Conservation (phyloP, 2,113 vertebrate genomes). For the Dunckerocampus dactyliophorus region DNA sequence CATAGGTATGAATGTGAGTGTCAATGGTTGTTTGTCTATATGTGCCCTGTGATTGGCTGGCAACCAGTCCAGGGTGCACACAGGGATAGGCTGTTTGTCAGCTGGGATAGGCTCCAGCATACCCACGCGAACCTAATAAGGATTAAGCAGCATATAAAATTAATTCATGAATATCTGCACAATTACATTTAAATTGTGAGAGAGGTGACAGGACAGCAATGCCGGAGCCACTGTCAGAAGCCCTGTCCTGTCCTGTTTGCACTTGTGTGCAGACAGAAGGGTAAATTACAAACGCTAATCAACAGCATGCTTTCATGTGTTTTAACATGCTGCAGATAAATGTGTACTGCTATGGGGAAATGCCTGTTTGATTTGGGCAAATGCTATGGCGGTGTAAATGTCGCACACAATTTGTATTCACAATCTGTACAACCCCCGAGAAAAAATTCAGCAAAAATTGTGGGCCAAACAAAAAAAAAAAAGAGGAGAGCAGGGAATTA, state of each 20-base stretch:
- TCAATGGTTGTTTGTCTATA: too few species aligned
- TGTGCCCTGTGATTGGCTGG: too few species aligned
- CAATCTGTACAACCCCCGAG: conserved; percentile 20
- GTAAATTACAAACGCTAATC: conserved; percentile 47
- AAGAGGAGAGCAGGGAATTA: conserved; percentile 39
- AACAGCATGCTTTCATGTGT: conserved; percentile 32
- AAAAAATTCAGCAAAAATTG: conserved; percentile 1
- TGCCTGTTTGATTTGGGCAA: conserved; percentile 66
- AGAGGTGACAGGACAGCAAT: conserved; percentile 25
- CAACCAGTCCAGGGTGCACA: too few species aligned
- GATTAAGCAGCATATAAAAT: too few species aligned
- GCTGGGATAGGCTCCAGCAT: too few species aligned
- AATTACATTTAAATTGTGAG: conserved; percentile 2
- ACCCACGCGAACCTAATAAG: too few species aligned
- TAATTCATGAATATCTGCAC: background rate
- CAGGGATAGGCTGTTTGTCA: too few species aligned
- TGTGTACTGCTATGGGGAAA: conserved; percentile 38
- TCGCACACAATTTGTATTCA: conserved; percentile 72
- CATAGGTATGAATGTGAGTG: too few species aligned
- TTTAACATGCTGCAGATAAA: conserved; percentile 42
- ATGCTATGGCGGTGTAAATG: conserved; percentile 76
- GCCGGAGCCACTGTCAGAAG: conserved; percentile 21
- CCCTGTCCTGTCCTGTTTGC: conserved; percentile 27
- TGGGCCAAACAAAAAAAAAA: conserved; percentile 12
- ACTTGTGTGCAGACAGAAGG: conserved; percentile 34